These are phyloP conservation scores for Carettochelys insculpta DNA, from an alignment of 2,113 vertebrate genomes.

Conservation along the genomic window DNA sequence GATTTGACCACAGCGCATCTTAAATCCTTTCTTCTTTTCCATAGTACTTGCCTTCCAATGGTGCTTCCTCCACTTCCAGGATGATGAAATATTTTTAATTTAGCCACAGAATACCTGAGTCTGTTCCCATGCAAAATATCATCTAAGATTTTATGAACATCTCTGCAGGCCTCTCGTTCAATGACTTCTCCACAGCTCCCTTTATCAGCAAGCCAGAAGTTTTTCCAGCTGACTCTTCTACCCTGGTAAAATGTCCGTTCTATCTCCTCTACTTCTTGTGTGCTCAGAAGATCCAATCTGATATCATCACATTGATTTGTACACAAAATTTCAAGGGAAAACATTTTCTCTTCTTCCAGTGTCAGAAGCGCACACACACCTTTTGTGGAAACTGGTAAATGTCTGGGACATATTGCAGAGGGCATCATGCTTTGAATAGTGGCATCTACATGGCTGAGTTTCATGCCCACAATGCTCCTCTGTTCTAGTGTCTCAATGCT, in stretches of 20 bases:
- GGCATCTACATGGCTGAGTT: conserved; percentile 80
- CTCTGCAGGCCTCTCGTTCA: conserved; percentile 76
- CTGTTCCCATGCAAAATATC: conserved; percentile 37
- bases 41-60: conserved; percentile 83
- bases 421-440: conserved; percentile 74
- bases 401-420: conserved; percentile 52
- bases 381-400: conserved; percentile 72
- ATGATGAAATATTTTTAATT: conserved; percentile 85
- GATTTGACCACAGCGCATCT: conserved; percentile 81
- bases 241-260: conserved; percentile 82
- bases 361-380: conserved; percentile 74
- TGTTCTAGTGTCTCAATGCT: conserved; percentile 66
- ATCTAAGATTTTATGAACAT: conserved; percentile 66
- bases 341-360: conserved; percentile 77
- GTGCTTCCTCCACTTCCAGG: conserved; percentile 89
- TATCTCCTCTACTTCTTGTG: conserved; percentile 67
- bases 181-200: conserved; percentile 77
- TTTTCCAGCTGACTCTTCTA: conserved; percentile 80
- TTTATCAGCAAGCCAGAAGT: conserved; percentile 84
- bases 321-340: conserved; percentile 81
- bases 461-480: conserved; percentile 81
- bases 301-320: conserved; percentile 78
- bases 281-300: conserved; percentile 42
- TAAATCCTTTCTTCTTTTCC: conserved; percentile 79
- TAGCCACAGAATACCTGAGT: conserved; percentile 65